Conservation (phyloP, 2,113 vertebrate species). For the Mormyrus lacerda region DNA sequence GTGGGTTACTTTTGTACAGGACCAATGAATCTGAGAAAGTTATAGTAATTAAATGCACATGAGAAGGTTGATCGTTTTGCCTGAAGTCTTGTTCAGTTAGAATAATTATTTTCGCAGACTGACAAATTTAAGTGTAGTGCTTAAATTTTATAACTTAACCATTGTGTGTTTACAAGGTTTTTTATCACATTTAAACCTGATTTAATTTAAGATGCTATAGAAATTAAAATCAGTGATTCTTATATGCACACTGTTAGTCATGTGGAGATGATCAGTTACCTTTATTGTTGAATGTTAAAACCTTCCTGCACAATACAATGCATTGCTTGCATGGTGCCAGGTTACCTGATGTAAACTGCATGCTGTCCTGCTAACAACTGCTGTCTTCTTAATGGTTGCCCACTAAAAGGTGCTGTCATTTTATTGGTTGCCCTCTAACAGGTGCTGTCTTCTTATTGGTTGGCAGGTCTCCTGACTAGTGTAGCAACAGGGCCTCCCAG, state of each 20-base stretch:
- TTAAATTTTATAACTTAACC: background rate
- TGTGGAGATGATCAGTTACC: background rate
- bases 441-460: constrained; percentile 48
- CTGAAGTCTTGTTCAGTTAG: constrained; percentile 8
- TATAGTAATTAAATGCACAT: background rate
- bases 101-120: background rate
- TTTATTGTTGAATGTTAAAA: background rate
- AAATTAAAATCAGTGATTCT: background rate
- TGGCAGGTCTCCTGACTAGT: constrained; percentile 89
- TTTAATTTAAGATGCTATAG: background rate
- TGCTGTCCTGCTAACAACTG: background rate
- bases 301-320: background rate
- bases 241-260: background rate
- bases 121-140: background rate
- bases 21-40: background rate
- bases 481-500: constrained; percentile 59
- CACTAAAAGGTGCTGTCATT: constrained; percentile 35
- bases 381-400: background rate
- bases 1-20: background rate
- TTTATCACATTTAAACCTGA: background rate
- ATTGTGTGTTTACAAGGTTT: background rate
- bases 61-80: background rate
- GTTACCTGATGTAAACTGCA: background rate
- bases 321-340: background rate
- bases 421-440: constrained; percentile 36